Evolutionary conservation across 2,113 vertebrate species (phyloP).

Genomic region (Scomber japonicus): DNA sequence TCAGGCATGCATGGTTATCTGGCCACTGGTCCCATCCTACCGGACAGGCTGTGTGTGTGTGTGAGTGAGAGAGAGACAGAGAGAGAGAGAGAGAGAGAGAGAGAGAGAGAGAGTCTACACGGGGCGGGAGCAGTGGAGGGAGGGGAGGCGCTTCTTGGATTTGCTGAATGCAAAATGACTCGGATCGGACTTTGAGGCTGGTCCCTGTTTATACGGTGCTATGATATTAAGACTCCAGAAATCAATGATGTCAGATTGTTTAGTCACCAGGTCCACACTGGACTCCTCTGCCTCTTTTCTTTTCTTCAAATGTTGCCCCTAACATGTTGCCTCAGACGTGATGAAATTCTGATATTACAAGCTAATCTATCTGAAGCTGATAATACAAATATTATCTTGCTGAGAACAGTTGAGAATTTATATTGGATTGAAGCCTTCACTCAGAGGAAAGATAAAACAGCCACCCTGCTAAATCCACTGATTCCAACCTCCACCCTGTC

Average conservation of each 20-base stretch:
- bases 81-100: constrained; percentile 73
- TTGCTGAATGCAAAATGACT: constrained; percentile 72
- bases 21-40: constrained; percentile 75
- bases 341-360: constrained; percentile 13
- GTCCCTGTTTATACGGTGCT: constrained; percentile 20
- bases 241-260: constrained; percentile 33
- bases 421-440: background rate
- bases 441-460: background rate
- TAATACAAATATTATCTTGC: background rate
- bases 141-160: constrained; percentile 74
- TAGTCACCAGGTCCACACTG: constrained; percentile 27
- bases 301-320: constrained; percentile 34
- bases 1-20: constrained; percentile 74
- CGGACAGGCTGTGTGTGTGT: constrained; percentile 62
- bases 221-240: constrained; percentile 40
- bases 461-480: constrained; percentile 19
- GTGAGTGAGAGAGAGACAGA: constrained; percentile 18
- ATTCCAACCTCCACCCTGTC: constrained; percentile 39
- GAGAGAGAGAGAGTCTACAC: constrained; percentile 28
- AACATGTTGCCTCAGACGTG: constrained; percentile 60
- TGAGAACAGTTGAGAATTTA: background rate
- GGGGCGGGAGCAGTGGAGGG: constrained; percentile 81
- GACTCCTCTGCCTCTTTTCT: constrained; percentile 16
- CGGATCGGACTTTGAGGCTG: constrained; percentile 55
- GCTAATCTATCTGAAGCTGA: no score